Conservation (phyloP, 2,113 vertebrate genomes). For the Sus scrofa region T2T-Sscrofa CM000818.6:64974001-64974500, state of each 20-base stretch:
- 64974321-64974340: not conserved
- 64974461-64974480: not conserved
- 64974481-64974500: not conserved
- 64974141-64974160: slow-evolving; percentile 2
- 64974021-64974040: not conserved
- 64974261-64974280: not conserved
- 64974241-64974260: not conserved
- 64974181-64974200: slow-evolving; percentile 17
- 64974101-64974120: not conserved
- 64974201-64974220: slow-evolving; percentile 1
- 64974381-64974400: not conserved
- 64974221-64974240: not conserved
- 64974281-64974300: not conserved
- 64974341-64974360: slow-evolving; percentile 4
- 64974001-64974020: not conserved
- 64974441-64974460: not conserved
- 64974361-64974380: not conserved
- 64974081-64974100: slow-evolving; percentile 42
- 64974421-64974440: too few species aligned
- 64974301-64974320: not conserved
- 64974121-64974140: slow-evolving; percentile 31
- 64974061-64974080: not conserved
- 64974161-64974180: slow-evolving; percentile 36
- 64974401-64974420: too few species aligned
- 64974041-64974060: not conserved